phyloP scores from a whole-genome alignment of 35 echinoderm and acorn worm genomes.

The Strongylocentrotus purpuratus region DNA sequence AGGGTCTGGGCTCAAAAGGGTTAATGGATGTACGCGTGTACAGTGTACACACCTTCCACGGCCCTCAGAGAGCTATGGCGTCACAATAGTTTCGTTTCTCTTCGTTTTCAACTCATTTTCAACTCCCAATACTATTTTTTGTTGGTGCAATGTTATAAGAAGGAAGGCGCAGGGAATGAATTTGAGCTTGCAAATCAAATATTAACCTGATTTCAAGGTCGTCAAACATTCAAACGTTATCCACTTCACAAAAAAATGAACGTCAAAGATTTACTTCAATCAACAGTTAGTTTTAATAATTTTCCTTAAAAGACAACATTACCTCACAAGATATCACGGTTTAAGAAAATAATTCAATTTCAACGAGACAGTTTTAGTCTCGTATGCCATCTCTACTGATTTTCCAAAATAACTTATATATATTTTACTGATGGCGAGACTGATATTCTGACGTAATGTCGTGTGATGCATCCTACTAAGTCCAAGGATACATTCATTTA shows the following conservation, averaged over 20 bases:
- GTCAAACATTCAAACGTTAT: neutral
- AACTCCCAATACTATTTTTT: neutral
- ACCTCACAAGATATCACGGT: neutral
- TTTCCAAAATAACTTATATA: neutral
- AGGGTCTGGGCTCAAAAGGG: neutral
- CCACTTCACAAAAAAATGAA: neutral
- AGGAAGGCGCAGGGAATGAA: neutral
- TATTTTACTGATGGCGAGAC: conserved; percentile 11
- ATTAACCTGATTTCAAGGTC: neutral
- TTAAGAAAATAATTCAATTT: neutral
- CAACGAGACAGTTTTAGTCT: neutral
- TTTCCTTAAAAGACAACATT: neutral
- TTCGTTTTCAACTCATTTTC: conserved; percentile 3
- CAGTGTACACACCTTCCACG: neutral
- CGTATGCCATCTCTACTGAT: neutral
- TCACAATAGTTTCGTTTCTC: conserved; percentile 17
- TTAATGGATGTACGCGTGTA: neutral
- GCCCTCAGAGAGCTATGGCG: neutral
- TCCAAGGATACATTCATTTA: conserved; percentile 3
- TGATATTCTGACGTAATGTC: neutral
- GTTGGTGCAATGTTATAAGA: neutral
- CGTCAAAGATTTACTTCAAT: neutral
- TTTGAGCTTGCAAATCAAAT: neutral
- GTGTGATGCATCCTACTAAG: neutral
- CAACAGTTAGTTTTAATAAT: neutral